Base-by-base conservation (phyloP, 2,888 invertebrate genomes). In the Trissoscelio sp. region DNA sequence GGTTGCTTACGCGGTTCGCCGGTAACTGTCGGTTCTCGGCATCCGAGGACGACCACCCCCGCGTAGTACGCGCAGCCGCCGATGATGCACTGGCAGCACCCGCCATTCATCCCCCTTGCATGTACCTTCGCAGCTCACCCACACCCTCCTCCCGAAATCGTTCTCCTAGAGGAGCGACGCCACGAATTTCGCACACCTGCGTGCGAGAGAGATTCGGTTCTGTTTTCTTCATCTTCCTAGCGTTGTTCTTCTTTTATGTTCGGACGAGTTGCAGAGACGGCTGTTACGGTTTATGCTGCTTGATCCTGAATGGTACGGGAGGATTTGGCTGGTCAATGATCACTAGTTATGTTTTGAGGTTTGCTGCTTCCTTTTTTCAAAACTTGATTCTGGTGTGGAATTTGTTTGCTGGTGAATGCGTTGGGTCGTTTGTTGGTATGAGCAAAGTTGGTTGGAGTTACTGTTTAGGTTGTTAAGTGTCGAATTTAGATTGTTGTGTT, bases 11-110 rank as follows among this genome's bases (percentile, higher is more conserved):
- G 85, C 85, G 88, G 88, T 86, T 87, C 85, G 85, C 88, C 88
- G 88, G 88, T 88, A 87, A 89, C 89, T 88, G 87, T 85, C 88
- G 86, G 83, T 82, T 84, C 84, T 73, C 82, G 81, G 77, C 75
- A 66, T 55, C 78, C 80, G 79, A 48, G 42, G 60, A 79, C 80
- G 55, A 69, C 81, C 85, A 84, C 85, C 87, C 85, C 83, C 74
- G 60, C 66, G 74, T 74, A 77, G 70, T 81, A 66, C 75, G 83
- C 87, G 85, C 86, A 74, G 62, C 83, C 86, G 87, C 83, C 24
- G 69, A 60, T 66, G 58, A 72, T 66, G 75, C 78, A 70, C 82
- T 73, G 44, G 75, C 79, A 51, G 44, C 80, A 62, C 60, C 79
- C 80, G 74, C 70, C 83, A 72, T 70, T 73, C 72, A 74, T 60